A percentile compares a stretch with the other conserved stretches of the same genome.
Conservation (phyloP, 2,888 invertebrate species). For the Idaea straminata region DNA sequence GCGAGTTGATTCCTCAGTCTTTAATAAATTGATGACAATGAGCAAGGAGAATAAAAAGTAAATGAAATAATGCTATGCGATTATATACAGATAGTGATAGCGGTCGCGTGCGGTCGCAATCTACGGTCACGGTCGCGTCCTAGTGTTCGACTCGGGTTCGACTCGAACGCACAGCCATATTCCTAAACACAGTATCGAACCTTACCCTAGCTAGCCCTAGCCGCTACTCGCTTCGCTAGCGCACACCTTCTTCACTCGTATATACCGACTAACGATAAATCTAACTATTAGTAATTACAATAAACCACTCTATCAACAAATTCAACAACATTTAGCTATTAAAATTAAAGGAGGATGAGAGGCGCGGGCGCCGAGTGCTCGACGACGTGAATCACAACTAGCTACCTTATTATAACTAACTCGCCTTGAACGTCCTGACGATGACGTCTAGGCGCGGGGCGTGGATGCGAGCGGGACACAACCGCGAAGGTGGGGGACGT, state of each 20-base stretch:
- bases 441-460: constrained; percentile 7
- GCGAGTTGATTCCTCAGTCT: constrained; percentile 80
- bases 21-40: constrained; percentile 80
- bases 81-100: constrained; percentile 69
- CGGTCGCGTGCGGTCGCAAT: constrained; percentile 27
- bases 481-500: constrained; percentile 4
- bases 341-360: constrained; percentile 68
- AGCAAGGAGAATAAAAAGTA: constrained; percentile 75
- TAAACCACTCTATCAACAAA: constrained; percentile 78
- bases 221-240: constrained; percentile 34
- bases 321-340: constrained; percentile 79
- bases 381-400: constrained; percentile 22
- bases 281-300: constrained; percentile 67
- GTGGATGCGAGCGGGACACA: constrained; percentile 15
- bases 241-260: constrained; percentile 63
- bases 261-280: constrained; percentile 53
- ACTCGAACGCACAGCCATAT: constrained; percentile 74
- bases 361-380: constrained; percentile 34
- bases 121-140: constrained; percentile 44
- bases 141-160: constrained; percentile 55
- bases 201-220: constrained; percentile 52
- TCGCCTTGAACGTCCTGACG: background rate
- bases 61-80: constrained; percentile 76
- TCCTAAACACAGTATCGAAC: constrained; percentile 69
- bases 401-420: constrained; percentile 23